These are phyloP conservation scores for Phataginus tetradactyla DNA, from an alignment of 2,797 vertebrate species.

Conservation along the genomic window DNA sequence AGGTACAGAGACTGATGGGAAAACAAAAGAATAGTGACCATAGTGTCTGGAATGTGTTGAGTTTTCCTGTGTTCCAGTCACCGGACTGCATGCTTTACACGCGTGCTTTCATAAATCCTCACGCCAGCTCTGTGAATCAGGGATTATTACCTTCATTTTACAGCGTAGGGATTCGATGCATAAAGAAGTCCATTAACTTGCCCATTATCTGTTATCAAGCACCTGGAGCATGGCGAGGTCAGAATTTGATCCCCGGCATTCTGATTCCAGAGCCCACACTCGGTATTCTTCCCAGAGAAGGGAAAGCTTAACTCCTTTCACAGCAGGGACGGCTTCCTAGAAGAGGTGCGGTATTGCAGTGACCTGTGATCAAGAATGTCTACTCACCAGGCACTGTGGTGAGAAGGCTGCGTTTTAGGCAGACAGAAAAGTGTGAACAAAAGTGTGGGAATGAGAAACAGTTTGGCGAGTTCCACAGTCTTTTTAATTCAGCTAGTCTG, in stretches of 20 bases:
- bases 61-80: background rate
- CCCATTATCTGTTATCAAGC: background rate
- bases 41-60: fast-evolving
- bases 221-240: background rate
- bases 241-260: background rate
- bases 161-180: background rate
- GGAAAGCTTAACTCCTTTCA: background rate
- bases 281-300: background rate
- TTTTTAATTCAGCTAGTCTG: background rate
- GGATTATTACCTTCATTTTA: background rate
- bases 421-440: background rate
- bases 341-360: fast-evolving
- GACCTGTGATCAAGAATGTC: too few species aligned
- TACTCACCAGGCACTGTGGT: background rate
- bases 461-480: background rate
- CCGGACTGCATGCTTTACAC: too few species aligned
- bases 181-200: background rate
- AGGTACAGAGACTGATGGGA: background rate
- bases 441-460: fast-evolving
- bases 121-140: background rate
- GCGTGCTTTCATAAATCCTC: background rate
- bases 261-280: background rate
- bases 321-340: background rate
- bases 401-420: background rate
- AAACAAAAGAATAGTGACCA: background rate